A percentile compares a stretch with the other conserved stretches of the same genome.
Conservation (phyloP, 2,888 invertebrate species). For the Drosophila neutralis region DNA sequence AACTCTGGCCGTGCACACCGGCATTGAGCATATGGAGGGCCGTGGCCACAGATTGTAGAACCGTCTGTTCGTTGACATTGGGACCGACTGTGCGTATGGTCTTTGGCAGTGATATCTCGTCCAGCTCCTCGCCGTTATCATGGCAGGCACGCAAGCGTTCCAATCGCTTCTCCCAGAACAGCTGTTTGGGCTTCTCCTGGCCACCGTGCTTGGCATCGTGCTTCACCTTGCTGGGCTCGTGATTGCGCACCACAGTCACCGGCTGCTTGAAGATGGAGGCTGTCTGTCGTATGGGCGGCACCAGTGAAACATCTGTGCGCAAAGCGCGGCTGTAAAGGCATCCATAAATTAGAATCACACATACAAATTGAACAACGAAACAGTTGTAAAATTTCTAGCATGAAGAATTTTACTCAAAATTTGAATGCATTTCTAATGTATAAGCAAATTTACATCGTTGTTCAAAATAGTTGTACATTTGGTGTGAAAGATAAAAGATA, state of each 20-base stretch:
- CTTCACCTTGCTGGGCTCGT: slow-evolving; percentile 94
- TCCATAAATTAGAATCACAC: slow-evolving; percentile 31
- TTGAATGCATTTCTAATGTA: neutral
- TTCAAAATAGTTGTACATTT: neutral
- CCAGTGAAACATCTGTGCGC: slow-evolving; percentile 94
- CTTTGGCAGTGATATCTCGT: slow-evolving; percentile 93
- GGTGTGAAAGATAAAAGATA: neutral
- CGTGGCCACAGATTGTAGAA: slow-evolving; percentile 97
- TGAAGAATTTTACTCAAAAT: neutral
- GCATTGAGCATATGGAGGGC: slow-evolving; percentile 95
- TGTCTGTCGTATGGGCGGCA: slow-evolving; percentile 98
- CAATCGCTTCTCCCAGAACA: slow-evolving; percentile 91
- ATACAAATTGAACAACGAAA: neutral
- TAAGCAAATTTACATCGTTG: neutral
- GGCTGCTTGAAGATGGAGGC: slow-evolving; percentile 99
- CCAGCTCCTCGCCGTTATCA: slow-evolving; percentile 92
- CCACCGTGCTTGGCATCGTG: slow-evolving; percentile 95
- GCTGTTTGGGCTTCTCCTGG: slow-evolving; percentile 96
- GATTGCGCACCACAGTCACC: slow-evolving; percentile 97
- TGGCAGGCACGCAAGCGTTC: slow-evolving; percentile 95
- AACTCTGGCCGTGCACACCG: slow-evolving; percentile 96
- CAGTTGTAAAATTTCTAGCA: neutral
- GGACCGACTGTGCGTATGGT: slow-evolving; percentile 93
- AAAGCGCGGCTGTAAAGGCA: slow-evolving; percentile 88
- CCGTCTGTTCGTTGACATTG: slow-evolving; percentile 93